Percentiles rank a stretch among this genome's conserved stretches.
Conservation (phyloP, 1,140 invertebrate species). For the Drosophila ohnishii region DNA sequence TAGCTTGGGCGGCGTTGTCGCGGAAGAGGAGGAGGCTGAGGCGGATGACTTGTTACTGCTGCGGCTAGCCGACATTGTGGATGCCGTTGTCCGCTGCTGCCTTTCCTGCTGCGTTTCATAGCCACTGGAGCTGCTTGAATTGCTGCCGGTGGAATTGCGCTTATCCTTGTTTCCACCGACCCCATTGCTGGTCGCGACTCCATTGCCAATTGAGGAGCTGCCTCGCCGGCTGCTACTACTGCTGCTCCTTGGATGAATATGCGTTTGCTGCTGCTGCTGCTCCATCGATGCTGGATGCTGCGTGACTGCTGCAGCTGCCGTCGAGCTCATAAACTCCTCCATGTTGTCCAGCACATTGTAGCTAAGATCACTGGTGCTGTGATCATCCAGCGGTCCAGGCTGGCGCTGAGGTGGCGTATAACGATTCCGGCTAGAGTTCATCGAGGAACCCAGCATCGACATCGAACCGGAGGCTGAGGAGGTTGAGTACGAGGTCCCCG, state of each 20-base stretch:
- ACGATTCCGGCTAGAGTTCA: slow-evolving; percentile 53
- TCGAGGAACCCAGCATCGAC: slow-evolving; percentile 29
- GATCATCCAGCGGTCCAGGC: slow-evolving; percentile 65
- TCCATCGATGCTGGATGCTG: slow-evolving; percentile 16
- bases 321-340: slow-evolving; percentile 70
- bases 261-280: slow-evolving; percentile 32
- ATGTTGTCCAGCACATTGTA: slow-evolving; percentile 79
- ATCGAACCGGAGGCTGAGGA: slow-evolving; percentile 4
- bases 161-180: slow-evolving; percentile 46
- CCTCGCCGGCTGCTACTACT: slow-evolving; percentile 30
- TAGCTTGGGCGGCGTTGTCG: slow-evolving; percentile 63
- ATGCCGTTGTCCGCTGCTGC: slow-evolving; percentile 41
- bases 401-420: slow-evolving; percentile 70
- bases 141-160: slow-evolving; percentile 69
- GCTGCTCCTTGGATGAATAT: slow-evolving; percentile 41
- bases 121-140: slow-evolving; percentile 63
- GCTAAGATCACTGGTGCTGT: slow-evolving; percentile 69
- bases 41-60: slow-evolving; percentile 54
- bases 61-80: slow-evolving; percentile 19
- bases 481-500: slow-evolving; percentile 28
- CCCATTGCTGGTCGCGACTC: slow-evolving; percentile 19
- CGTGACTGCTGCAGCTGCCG: slow-evolving; percentile 38
- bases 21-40: slow-evolving; percentile 20
- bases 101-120: slow-evolving; percentile 68
- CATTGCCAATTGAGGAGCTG: slow-evolving; percentile 27